Evolutionary conservation across 2,888 invertebrate species (phyloP).

Genomic region (Aphodius granarius): DNA sequence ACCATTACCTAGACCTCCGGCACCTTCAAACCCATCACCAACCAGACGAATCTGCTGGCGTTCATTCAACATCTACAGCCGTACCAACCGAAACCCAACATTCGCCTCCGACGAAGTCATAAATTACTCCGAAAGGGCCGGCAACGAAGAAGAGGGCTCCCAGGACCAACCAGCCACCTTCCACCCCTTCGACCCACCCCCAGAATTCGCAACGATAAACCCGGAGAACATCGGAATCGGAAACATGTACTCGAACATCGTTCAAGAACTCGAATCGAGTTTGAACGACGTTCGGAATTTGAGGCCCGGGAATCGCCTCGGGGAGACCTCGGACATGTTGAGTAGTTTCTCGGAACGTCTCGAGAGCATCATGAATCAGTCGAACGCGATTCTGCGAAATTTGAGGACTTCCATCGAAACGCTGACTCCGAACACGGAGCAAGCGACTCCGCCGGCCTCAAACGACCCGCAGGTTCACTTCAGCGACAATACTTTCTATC

Average conservation of each 20-base stretch:
- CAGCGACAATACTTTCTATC: slow-evolving; percentile 44
- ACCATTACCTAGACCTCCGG: slow-evolving; percentile 31
- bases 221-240: slow-evolving; percentile 46
- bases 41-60: slow-evolving; percentile 24
- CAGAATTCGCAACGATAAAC: slow-evolving; percentile 40
- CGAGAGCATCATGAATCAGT: slow-evolving; percentile 51
- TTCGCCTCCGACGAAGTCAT: slow-evolving; percentile 48
- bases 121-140: slow-evolving; percentile 49
- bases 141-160: slow-evolving; percentile 43
- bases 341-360: slow-evolving; percentile 49
- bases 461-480: slow-evolving; percentile 35
- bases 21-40: slow-evolving; percentile 21
- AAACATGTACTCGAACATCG: slow-evolving; percentile 50
- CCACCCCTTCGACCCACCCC: slow-evolving; percentile 44
- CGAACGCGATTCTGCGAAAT: slow-evolving; percentile 49
- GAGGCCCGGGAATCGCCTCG: slow-evolving; percentile 42
- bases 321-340: slow-evolving; percentile 48
- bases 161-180: slow-evolving; percentile 29
- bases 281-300: slow-evolving; percentile 47
- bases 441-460: slow-evolving; percentile 16
- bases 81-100: slow-evolving; percentile 17
- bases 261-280: slow-evolving; percentile 50
- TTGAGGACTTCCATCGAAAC: slow-evolving; percentile 47
- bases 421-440: slow-evolving; percentile 34
- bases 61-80: slow-evolving; percentile 17